Base-by-base conservation (phyloP, 37 sponge, comb jelly and placozoan species). In the Ephydatia muelleri region DNA sequence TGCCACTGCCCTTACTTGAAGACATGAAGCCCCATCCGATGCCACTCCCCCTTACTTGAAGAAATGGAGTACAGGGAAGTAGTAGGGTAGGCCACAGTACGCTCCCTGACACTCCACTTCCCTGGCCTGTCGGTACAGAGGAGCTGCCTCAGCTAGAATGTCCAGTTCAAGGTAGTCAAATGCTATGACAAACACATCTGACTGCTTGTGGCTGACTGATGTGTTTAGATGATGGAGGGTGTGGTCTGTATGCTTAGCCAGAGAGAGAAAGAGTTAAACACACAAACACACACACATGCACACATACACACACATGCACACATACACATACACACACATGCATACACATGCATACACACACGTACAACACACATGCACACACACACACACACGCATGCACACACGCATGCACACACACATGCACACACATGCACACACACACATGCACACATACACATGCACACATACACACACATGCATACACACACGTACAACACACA, bases 81-180 rank as follows among this genome's bases (percentile, higher is more conserved):
- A 89, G 73, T 26, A 34, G 38, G 90, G 90, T 21, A 75, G 69
- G 26, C 27, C 40, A 49, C 90, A 89, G 76, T 83, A 89, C 0
- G 80, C 28, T 5, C 90, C 90, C 66, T 71, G 13, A 67, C 90
- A 89, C 22, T 37, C 70, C 23, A 30, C 23, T 13, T 43, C 35
- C 39, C 13, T 66, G 37, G 88, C 88, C 67, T 89, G 81, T 19
- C 67, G n/a, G 23, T 84, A 49, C 28, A 16, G 12, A 29, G 90
- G 90, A 14, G 67, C 75, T 1, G 68, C 84, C 0, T 77, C 74
- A 25, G 81, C 69, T 22, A 89, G 8, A 0, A 81, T 73, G 12
- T 65, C 34, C 23, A 89, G 32, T 0, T 67, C 85, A 8, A 83
- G 81, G 74, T 80, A 84, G 80, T 89, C 90, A 72, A 73, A 67